Evolutionary conservation across 2,888 invertebrate species (phyloP).

Genomic region (Macrosiphum euphorbiae): DNA sequence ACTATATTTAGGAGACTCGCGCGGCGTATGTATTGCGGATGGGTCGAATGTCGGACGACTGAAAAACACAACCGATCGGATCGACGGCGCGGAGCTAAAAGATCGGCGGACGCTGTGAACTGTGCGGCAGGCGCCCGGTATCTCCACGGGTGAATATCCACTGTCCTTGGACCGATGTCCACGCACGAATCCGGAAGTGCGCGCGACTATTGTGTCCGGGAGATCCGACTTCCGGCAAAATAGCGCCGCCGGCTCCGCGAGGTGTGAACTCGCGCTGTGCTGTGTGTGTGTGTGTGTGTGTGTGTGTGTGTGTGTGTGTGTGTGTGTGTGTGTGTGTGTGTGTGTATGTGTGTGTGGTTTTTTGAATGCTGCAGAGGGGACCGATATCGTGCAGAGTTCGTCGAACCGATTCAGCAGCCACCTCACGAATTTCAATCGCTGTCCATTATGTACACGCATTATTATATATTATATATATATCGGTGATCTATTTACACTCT

Average conservation of each 20-base stretch:
- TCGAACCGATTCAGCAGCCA: slow-evolving; percentile 29
- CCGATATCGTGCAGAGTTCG: not conserved
- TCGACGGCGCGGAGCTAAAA: slow-evolving; percentile 25
- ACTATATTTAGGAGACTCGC: not conserved
- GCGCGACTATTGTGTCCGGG: slow-evolving; percentile 51
- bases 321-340: not conserved
- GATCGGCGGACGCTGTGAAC: slow-evolving; percentile 25
- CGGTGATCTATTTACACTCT: not conserved
- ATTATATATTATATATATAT: not conserved
- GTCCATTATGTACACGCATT: not conserved
- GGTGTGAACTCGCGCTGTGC: slow-evolving; percentile 25
- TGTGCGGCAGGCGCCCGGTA: not conserved
- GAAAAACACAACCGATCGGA: slow-evolving; percentile 34
- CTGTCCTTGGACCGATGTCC: slow-evolving; percentile 47
- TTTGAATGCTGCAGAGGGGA: not conserved
- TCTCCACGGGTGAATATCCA: slow-evolving; percentile 12
- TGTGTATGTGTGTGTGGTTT: not conserved
- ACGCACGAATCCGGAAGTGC: slow-evolving; percentile 52
- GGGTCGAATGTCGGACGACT: not conserved
- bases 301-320: not conserved
- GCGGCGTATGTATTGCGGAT: not conserved
- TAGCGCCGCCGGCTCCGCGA: slow-evolving; percentile 9
- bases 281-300: not conserved
- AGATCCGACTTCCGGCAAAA: slow-evolving; percentile 54
- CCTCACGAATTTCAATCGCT: not conserved